Evolutionary conservation across 2,797 vertebrate genomes (phyloP), one percentile per base, ranked within the genome.

Genomic region (Scarus forsteni): DNA sequence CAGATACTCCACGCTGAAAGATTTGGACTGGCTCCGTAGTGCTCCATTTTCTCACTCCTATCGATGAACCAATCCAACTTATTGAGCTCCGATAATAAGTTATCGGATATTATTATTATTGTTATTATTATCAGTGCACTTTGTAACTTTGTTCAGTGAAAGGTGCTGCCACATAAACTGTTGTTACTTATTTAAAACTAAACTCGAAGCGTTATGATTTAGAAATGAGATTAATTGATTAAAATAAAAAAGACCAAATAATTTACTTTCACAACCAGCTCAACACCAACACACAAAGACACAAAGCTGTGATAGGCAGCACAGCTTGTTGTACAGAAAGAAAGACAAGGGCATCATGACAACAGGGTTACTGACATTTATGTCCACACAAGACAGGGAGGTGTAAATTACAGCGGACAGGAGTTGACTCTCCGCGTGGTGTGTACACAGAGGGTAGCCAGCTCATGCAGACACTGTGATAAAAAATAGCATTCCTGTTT

Each of bases 401-500:
- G 81, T 83, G 84, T 83, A 75, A 91, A 91, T 90, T 80, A 86
- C 59, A 65, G 36, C 59, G 42, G n/a, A 38, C 53, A 8, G 69
- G 81, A 67, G 78, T 68, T 3, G 1, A 55, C 55, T 83, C 83
- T 50, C 58, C 14, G 56, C 7, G 15, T 1, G 55, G 36, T 27
- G 54, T 56, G 35, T 16, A 45, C 45, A 60, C 38, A 45, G 60
- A 66, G 15, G 45, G 45, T 10, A 43, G 43, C 10, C 53, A 54
- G 67, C 60, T 80, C 49, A 56, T 16, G 53, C 36, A 76, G 19
- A 60, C 36, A 52, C 18, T 35, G 43, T n/a, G 43, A 75, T 36
- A 19, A 59, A 77, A 60, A 3, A 8, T 14, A 15, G 53, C 39
- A 45, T 40, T 34, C 7, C 5, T 8, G 15, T 46, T 35, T 42